phyloP scores from a whole-genome alignment of 2,888 invertebrate species.

The Allolobophora icterica region DNA sequence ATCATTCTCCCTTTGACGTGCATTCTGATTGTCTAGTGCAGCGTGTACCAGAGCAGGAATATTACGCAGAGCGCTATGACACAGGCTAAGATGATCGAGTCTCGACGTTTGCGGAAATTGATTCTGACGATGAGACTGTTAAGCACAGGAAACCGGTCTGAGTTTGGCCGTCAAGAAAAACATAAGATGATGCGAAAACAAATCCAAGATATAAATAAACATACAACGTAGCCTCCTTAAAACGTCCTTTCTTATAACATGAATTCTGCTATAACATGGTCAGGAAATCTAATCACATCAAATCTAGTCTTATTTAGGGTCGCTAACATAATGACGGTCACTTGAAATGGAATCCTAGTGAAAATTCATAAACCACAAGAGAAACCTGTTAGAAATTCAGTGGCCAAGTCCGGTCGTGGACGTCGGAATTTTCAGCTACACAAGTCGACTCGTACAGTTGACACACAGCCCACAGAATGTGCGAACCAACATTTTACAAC shows the following conservation, averaged over 20 bases:
- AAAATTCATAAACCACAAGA: no score
- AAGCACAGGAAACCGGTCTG: constrained; percentile 75
- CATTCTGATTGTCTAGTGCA: constrained; percentile 26
- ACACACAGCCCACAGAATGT: no score
- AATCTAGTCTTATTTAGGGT: no score
- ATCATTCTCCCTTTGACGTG: not conserved
- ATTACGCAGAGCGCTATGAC: constrained; percentile 89
- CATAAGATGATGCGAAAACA: not conserved
- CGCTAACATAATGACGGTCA: no score
- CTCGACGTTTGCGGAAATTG: constrained; percentile 89
- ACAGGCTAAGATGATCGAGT: constrained; percentile 87
- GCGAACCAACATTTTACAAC: no score
- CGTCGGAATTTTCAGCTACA: no score
- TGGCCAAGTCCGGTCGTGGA: no score
- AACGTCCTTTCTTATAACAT: not conserved
- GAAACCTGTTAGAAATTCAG: no score
- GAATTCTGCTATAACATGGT: not conserved
- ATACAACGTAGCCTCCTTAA: not conserved
- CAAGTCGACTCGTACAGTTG: no score
- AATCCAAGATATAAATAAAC: not conserved
- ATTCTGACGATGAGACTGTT: constrained; percentile 85
- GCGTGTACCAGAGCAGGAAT: constrained; percentile 70
- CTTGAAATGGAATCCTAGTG: no score
- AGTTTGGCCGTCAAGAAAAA: not conserved
- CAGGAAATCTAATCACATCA: not conserved